Percentiles rank a stretch among this genome's conserved stretches.
Evolutionary conservation across 1,140 invertebrate genomes (phyloP).

Genomic region (Drosophila kikkawai): DNA sequence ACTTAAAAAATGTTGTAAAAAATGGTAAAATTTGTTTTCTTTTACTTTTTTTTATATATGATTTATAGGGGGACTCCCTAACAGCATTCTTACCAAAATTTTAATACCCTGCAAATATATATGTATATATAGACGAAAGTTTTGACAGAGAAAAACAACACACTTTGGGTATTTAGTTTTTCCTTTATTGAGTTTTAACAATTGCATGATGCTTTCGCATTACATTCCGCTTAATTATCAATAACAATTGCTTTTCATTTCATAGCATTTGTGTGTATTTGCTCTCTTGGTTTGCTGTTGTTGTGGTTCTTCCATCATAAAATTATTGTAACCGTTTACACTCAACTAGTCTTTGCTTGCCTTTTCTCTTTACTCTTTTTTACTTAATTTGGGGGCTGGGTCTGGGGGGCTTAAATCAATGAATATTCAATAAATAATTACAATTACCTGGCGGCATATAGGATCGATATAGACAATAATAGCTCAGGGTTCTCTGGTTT

Average conservation of each 20-base stretch:
- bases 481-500: slow-evolving; percentile 26
- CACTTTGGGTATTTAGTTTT: slow-evolving; percentile 21
- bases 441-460: slow-evolving; percentile 48
- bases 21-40: too few relatives aligned
- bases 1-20: too few relatives aligned
- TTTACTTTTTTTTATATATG: too few relatives aligned
- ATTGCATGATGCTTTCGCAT: slow-evolving; percentile 66
- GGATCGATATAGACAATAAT: slow-evolving; percentile 55
- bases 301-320: slow-evolving; percentile 33
- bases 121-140: too few relatives aligned
- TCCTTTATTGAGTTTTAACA: slow-evolving; percentile 80
- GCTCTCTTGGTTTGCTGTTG: slow-evolving; percentile 20
- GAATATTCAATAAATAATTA: slow-evolving; percentile 74
- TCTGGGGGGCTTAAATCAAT: slow-evolving; percentile 27
- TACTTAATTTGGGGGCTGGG: background rate
- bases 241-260: slow-evolving; percentile 71
- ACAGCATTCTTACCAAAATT: too few relatives aligned
- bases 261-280: slow-evolving; percentile 45
- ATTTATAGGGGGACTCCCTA: too few relatives aligned
- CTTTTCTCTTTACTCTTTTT: background rate
- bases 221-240: slow-evolving; percentile 71
- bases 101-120: too few relatives aligned
- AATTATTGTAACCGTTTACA: slow-evolving; percentile 68
- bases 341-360: slow-evolving; percentile 58
- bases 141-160: background rate